phyloP scores from a whole-genome alignment of 2,888 invertebrate species.

The Sclerodermus sp. region DNA sequence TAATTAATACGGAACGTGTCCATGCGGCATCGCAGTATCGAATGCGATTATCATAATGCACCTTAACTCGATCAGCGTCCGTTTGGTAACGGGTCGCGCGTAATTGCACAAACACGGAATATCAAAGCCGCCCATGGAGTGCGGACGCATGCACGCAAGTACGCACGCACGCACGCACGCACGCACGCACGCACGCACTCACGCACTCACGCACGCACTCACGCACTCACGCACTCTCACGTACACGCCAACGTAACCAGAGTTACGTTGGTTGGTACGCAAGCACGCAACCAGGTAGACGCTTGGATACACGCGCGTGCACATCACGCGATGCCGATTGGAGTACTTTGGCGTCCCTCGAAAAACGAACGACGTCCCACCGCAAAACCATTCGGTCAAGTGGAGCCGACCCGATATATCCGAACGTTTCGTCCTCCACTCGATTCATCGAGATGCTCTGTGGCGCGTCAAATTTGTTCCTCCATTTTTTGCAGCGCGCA shows the following conservation, averaged over 20 bases:
- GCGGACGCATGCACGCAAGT: slow-evolving; percentile 5
- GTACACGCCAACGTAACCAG: no score
- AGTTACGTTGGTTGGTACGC: background rate
- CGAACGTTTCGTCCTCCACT: slow-evolving; percentile 16
- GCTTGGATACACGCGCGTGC: slow-evolving; percentile 3
- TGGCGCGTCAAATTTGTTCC: slow-evolving; percentile 23
- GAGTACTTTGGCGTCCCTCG: slow-evolving; percentile 25
- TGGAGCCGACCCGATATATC: slow-evolving; percentile 21
- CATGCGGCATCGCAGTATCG: slow-evolving; percentile 29
- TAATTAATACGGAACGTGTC: slow-evolving; percentile 36
- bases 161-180: background rate
- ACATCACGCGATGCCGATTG: slow-evolving; percentile 14
- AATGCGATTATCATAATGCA: slow-evolving; percentile 42
- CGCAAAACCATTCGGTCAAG: slow-evolving; percentile 32
- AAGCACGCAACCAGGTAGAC: background rate
- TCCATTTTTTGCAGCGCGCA: background rate
- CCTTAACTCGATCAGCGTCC: slow-evolving; percentile 40
- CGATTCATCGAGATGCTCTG: slow-evolving; percentile 28
- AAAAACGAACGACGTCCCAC: slow-evolving; percentile 33
- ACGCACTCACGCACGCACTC: slow-evolving; percentile 1
- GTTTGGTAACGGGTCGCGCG: slow-evolving; percentile 33
- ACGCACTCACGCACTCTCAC: no score
- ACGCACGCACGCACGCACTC: background rate
- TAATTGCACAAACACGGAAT: slow-evolving; percentile 40
- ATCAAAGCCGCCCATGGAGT: slow-evolving; percentile 33